These are phyloP conservation scores for Chamaea fasciata DNA, from an alignment of 2,113 vertebrate genomes.

Conservation along the genomic window DNA sequence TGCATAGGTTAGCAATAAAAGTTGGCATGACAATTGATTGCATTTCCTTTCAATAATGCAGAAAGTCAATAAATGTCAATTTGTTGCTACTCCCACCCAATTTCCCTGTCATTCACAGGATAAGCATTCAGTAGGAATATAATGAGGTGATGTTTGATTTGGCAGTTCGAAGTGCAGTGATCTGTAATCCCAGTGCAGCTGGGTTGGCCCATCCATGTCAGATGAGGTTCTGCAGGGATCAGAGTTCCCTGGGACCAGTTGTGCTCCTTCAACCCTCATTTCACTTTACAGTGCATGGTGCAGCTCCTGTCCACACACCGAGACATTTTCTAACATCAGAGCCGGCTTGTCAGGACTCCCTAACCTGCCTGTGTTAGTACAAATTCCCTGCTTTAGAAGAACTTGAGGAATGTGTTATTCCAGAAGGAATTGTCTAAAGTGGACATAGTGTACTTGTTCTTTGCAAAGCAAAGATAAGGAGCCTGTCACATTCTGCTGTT, in stretches of 20 bases:
- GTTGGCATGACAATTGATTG: background rate
- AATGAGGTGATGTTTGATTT: background rate
- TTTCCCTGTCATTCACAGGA: background rate
- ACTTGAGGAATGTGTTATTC: background rate
- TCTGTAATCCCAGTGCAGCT: background rate
- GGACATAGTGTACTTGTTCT: background rate
- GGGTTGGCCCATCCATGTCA: background rate
- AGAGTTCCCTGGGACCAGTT: background rate
- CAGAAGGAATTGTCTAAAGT: background rate
- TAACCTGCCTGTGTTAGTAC: background rate
- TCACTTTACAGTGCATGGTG: background rate
- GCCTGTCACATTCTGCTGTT: background rate
- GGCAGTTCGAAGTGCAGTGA: background rate
- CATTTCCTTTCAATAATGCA: background rate
- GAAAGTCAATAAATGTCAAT: background rate
- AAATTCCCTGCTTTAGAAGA: background rate
- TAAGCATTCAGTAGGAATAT: background rate
- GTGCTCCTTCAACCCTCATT: background rate
- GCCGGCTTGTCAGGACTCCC: background rate
- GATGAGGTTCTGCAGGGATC: background rate
- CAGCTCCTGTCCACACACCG: background rate
- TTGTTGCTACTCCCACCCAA: background rate
- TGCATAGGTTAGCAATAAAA: background rate
- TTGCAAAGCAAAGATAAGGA: background rate
- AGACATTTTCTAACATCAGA: background rate